Evolutionary conservation across 2,113 vertebrate species (phyloP).

Genomic region (Pionites leucogaster): DNA sequence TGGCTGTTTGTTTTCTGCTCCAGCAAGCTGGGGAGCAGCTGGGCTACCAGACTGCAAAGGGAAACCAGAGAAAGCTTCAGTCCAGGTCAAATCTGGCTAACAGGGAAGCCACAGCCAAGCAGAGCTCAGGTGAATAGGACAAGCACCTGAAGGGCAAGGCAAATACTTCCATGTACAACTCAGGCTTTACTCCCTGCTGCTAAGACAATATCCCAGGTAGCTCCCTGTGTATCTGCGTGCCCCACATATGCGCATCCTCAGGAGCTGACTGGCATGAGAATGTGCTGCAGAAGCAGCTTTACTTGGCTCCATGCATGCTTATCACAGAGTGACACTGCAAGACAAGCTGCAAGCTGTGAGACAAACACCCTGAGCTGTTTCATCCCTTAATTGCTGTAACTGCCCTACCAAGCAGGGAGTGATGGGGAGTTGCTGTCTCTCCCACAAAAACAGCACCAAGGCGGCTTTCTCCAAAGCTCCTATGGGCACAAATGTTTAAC

Average conservation of each 20-base stretch:
- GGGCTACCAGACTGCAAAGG: not conserved
- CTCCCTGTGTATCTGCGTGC: fast-evolving
- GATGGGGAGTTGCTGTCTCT: not conserved
- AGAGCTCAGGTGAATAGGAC: not conserved
- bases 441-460: not conserved
- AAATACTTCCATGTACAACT: not conserved
- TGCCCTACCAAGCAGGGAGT: not conserved
- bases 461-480: not conserved
- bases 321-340: not conserved
- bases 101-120: not conserved
- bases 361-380: not conserved
- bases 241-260: not conserved
- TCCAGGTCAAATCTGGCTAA: not conserved
- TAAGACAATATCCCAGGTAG: not conserved
- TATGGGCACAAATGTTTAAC: not conserved
- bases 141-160: not conserved
- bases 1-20: not conserved
- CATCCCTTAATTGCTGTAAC: not conserved
- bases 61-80: constrained; percentile 3
- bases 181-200: not conserved
- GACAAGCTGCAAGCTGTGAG: not conserved
- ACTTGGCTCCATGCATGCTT: not conserved
- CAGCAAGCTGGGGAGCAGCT: not conserved
- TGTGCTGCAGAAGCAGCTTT: not conserved
- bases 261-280: not conserved